Evolutionary conservation across 2,888 invertebrate species (phyloP).

Genomic region (Noctuana brunneofusca): DNA sequence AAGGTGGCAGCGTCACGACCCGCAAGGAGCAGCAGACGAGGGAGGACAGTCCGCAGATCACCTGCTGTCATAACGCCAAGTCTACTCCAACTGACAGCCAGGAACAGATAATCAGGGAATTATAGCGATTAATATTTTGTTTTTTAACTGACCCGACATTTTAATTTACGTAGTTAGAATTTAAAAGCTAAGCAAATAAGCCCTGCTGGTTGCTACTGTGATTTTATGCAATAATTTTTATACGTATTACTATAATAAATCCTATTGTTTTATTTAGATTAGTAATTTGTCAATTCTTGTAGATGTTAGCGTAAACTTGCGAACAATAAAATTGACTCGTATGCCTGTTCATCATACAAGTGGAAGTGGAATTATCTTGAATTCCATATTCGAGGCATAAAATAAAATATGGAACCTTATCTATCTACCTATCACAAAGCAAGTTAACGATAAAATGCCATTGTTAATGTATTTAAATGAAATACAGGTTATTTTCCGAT

Average conservation of each 20-base stretch:
- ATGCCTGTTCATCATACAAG: too few relatives aligned
- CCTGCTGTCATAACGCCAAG: slow-evolving; percentile 61
- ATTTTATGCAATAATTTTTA: slow-evolving; percentile 33
- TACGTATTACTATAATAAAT: slow-evolving; percentile 7
- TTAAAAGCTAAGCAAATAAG: neutral
- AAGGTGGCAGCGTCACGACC: slow-evolving; percentile 50
- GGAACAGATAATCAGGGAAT: slow-evolving; percentile 64
- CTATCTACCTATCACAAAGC: too few relatives aligned
- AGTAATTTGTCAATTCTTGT: slow-evolving; percentile 5
- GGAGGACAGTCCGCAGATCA: slow-evolving; percentile 68
- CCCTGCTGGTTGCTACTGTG: slow-evolving; percentile 22
- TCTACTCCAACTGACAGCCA: slow-evolving; percentile 63
- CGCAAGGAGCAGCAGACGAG: slow-evolving; percentile 42
- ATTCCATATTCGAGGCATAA: too few relatives aligned
- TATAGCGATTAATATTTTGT: slow-evolving; percentile 28
- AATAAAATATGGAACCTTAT: too few relatives aligned
- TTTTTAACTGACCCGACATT: neutral
- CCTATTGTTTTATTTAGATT: slow-evolving; percentile 13
- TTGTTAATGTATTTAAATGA: too few relatives aligned
- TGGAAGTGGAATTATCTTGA: too few relatives aligned
- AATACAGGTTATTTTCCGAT: too few relatives aligned
- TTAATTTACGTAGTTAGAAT: neutral
- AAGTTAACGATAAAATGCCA: too few relatives aligned
- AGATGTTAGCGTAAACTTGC: slow-evolving; percentile 1
- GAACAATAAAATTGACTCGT: too few relatives aligned